These are phyloP conservation scores for Stegodyphus mimosarum DNA, from an alignment of 1,140 invertebrate genomes.

Conservation along the genomic window DNA sequence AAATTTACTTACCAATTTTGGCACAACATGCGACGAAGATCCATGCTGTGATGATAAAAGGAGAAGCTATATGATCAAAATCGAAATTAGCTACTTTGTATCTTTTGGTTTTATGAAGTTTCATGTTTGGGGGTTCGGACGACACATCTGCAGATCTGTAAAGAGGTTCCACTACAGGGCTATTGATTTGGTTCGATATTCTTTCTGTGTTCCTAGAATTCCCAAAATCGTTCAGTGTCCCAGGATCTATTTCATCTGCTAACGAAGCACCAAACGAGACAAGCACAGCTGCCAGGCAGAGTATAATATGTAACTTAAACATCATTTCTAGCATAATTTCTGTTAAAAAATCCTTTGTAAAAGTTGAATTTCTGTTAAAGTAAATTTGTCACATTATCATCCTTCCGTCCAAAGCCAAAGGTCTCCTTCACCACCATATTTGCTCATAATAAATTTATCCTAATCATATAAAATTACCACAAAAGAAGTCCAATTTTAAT, in stretches of 20 bases:
- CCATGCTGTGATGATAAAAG: conserved; percentile 73
- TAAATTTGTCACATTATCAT: no score
- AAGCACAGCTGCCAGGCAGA: no score
- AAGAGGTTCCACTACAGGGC: neutral
- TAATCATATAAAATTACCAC: no score
- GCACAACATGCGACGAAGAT: conserved; percentile 74
- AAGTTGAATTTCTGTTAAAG: no score
- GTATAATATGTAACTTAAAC: no score
- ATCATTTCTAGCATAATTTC: no score
- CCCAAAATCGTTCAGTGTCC: neutral
- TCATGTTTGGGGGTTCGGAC: neutral
- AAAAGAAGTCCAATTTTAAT: no score
- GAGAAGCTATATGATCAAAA: conserved; percentile 73
- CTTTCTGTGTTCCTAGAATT: neutral
- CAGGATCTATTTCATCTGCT: neutral
- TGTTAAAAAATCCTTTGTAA: no score
- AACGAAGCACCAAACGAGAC: no score
- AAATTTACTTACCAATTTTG: conserved; percentile 72
- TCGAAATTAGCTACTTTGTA: conserved; percentile 66
- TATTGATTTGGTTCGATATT: neutral
- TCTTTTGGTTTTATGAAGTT: neutral
- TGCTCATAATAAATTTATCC: no score
- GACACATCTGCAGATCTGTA: neutral
- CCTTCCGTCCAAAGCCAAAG: no score
- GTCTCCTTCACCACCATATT: no score